phyloP scores from a whole-genome alignment of 2,797 vertebrate genomes.

The Acanthurus lineatus region DNA sequence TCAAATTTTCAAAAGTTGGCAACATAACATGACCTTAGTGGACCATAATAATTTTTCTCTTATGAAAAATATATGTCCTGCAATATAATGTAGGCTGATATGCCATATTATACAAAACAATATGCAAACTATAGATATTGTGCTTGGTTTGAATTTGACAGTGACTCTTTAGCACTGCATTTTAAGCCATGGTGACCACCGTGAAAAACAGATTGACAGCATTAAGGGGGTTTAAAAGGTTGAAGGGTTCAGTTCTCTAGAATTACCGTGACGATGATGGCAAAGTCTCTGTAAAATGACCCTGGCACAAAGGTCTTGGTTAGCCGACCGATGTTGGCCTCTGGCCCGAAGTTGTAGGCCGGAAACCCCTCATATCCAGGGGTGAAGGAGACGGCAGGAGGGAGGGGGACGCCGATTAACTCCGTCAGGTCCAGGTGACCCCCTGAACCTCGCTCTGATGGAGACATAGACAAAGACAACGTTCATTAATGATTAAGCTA shows the following conservation, averaged over 20 bases:
- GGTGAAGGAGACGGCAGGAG: slow-evolving; percentile 90
- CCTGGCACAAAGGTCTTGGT: slow-evolving; percentile 87
- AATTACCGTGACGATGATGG: slow-evolving; percentile 85
- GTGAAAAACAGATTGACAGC: background rate
- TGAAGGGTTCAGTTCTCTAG: accelerated
- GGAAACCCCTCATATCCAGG: slow-evolving; percentile 90
- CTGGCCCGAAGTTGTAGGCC: slow-evolving; percentile 89
- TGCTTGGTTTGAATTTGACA: background rate
- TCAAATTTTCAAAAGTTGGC: slow-evolving; percentile 15
- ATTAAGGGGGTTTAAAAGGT: slow-evolving; percentile 4
- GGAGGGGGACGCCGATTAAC: slow-evolving; percentile 92
- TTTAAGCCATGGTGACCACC: background rate
- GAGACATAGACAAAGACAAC: slow-evolving; percentile 16
- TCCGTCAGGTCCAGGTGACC: slow-evolving; percentile 89
- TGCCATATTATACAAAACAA: too few relatives aligned
- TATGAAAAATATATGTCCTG: background rate
- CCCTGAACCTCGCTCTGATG: slow-evolving; percentile 83
- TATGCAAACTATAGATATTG: too few relatives aligned
- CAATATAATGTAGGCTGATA: too few relatives aligned
- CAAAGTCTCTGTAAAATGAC: slow-evolving; percentile 90
- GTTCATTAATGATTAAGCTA: background rate
- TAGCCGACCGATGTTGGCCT: slow-evolving; percentile 90
- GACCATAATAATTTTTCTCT: background rate
- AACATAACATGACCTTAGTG: background rate
- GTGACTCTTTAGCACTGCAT: background rate